phyloP scores from a whole-genome alignment of 2,888 invertebrate species.

The Gymnocheta viridis region DNA sequence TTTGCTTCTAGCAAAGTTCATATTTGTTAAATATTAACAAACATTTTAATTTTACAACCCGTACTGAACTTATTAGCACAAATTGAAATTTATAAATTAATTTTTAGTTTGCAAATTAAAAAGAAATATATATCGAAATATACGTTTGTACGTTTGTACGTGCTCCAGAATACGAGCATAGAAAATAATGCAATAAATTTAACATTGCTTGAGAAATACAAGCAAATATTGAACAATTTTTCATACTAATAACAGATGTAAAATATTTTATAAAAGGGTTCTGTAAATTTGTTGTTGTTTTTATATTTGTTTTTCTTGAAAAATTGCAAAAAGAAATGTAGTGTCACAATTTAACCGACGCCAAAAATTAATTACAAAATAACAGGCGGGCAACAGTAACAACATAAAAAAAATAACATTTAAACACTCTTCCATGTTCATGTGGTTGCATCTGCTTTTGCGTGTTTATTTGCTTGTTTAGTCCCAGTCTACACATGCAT shows the following conservation, averaged over 20 bases:
- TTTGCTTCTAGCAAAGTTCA: too few species aligned
- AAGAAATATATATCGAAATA: not conserved
- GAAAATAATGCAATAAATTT: conserved; percentile 19
- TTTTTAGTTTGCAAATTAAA: too few species aligned
- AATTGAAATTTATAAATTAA: too few species aligned
- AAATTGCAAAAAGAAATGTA: conserved; percentile 51
- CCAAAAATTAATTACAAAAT: conserved; percentile 69
- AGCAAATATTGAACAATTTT: not conserved
- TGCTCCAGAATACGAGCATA: not conserved
- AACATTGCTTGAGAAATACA: not conserved
- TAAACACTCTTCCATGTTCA: not conserved
- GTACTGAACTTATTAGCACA: too few species aligned
- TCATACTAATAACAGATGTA: not conserved
- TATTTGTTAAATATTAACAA: too few species aligned
- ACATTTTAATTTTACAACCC: too few species aligned
- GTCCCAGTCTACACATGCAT: too few species aligned
- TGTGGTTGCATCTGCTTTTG: not conserved
- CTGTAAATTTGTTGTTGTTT: conserved; percentile 2
- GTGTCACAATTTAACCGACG: conserved; percentile 66
- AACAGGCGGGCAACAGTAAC: conserved; percentile 61
- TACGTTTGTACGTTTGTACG: not conserved
- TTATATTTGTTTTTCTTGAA: too few species aligned
- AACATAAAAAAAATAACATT: not conserved
- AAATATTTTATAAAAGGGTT: conserved; percentile 31
- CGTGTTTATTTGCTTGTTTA: conserved; percentile 45